Evolutionary conservation across 2,888 invertebrate genomes (phyloP).

Genomic region (Leucoptera coffeella): DNA sequence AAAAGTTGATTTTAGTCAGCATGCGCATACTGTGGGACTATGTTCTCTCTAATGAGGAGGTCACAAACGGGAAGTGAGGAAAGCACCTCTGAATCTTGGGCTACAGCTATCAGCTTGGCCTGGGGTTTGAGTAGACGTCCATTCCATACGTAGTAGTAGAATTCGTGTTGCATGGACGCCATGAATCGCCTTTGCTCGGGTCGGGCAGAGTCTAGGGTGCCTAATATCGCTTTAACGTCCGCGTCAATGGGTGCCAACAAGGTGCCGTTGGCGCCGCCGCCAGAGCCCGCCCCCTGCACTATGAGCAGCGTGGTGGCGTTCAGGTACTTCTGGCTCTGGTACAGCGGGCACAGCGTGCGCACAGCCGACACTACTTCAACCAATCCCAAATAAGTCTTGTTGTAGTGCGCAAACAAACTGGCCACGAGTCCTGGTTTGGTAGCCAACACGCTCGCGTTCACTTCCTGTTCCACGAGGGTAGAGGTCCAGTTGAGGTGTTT

Average conservation of each 20-base stretch:
- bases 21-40: conserved; percentile 70
- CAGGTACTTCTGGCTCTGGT: conserved; percentile 57
- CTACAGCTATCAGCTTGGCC: conserved; percentile 58
- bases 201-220: conserved; percentile 64
- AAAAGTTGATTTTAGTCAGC: conserved; percentile 58
- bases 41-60: conserved; percentile 67
- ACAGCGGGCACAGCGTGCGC: conserved; percentile 72
- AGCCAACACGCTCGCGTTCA: conserved; percentile 60
- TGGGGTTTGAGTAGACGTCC: conserved; percentile 63
- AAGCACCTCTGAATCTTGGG: conserved; percentile 62
- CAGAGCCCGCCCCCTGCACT: conserved; percentile 58
- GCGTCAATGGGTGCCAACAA: conserved; percentile 42
- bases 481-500: conserved; percentile 62
- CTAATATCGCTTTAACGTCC: conserved; percentile 75
- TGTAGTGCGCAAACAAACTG: conserved; percentile 59
- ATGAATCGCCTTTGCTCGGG: conserved; percentile 70
- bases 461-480: conserved; percentile 56
- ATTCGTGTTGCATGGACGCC: conserved; percentile 73
- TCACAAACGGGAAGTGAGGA: conserved; percentile 68
- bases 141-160: conserved; percentile 75
- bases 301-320: conserved; percentile 70
- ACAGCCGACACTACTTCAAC: conserved; percentile 72
- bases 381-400: conserved; percentile 62
- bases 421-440: conserved; percentile 56
- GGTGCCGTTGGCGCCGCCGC: conserved; percentile 35